A percentile compares a stretch with the other conserved stretches of the same genome.
phyloP scores from a whole-genome alignment of 2,888 invertebrate species.

The Itoplectis maculator region DNA sequence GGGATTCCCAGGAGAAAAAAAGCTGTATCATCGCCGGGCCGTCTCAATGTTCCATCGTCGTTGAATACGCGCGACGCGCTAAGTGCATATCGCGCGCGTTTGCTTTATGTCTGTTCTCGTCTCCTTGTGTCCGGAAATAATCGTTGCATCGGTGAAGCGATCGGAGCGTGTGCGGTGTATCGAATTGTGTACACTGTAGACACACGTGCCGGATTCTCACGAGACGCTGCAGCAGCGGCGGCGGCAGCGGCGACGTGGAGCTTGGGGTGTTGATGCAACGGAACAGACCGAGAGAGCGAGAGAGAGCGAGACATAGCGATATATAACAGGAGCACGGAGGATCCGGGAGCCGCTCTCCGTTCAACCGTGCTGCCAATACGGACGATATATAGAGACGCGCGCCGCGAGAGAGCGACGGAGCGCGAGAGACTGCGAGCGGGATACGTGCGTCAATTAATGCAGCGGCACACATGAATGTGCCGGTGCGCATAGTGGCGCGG shows the following conservation, averaged over 20 bases:
- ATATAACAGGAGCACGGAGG: slow-evolving; percentile 13
- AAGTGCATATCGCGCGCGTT: slow-evolving; percentile 1
- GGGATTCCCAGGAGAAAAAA: neutral
- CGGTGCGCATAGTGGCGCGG: slow-evolving; percentile 77
- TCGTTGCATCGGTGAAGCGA: slow-evolving; percentile 55
- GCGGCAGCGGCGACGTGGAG: slow-evolving; percentile 57
- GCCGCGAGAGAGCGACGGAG: slow-evolving; percentile 17
- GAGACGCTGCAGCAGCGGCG: slow-evolving; percentile 69
- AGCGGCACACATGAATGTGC: slow-evolving; percentile 81
- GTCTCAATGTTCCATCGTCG: neutral
- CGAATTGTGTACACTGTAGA: slow-evolving; percentile 50
- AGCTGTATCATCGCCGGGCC: neutral
- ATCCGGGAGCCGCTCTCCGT: slow-evolving; percentile 49
- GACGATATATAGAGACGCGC: slow-evolving; percentile 18
- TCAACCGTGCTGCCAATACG: slow-evolving; percentile 26
- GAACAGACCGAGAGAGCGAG: slow-evolving; percentile 44
- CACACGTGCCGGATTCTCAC: slow-evolving; percentile 81
- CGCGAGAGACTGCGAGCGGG: slow-evolving; percentile 47
- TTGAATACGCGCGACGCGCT: neutral
- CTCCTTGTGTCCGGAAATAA: slow-evolving; percentile 52
- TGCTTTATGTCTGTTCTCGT: neutral
- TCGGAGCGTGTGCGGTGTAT: slow-evolving; percentile 43
- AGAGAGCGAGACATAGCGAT: too few species aligned
- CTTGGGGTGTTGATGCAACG: slow-evolving; percentile 75
- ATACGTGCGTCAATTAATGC: slow-evolving; percentile 82